Evolutionary conservation across 2,797 vertebrate species (phyloP).

Genomic region (Spinus pinus): DNA sequence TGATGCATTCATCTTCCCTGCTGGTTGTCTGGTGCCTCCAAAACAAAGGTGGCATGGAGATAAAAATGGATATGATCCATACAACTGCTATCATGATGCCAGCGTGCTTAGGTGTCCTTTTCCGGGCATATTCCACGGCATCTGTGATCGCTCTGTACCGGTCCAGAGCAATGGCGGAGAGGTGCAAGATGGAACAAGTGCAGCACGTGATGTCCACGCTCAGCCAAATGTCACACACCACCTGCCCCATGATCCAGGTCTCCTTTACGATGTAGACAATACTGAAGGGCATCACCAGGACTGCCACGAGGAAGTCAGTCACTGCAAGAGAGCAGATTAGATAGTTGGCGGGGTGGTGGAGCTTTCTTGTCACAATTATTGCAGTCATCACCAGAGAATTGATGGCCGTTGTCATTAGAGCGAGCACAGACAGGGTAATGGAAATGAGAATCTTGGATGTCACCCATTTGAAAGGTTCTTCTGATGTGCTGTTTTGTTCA

Average conservation of each 20-base stretch:
- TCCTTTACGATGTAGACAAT: conserved; percentile 94
- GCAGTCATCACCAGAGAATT: conserved; percentile 97
- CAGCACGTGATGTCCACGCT: conserved; percentile 95
- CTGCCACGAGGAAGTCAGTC: conserved; percentile 96
- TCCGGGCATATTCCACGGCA: conserved; percentile 93
- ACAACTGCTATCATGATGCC: conserved; percentile 90
- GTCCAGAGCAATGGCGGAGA: conserved; percentile 93
- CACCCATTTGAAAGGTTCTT: conserved; percentile 76
- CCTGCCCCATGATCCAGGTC: conserved; percentile 93
- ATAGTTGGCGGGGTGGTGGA: conserved; percentile 97
- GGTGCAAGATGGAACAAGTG: conserved; percentile 95
- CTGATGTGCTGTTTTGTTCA: conserved; percentile 79
- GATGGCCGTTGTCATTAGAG: conserved; percentile 90
- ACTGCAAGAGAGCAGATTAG: conserved; percentile 95
- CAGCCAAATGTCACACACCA: conserved; percentile 92
- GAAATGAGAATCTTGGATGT: conserved; percentile 89
- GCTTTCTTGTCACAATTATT: conserved; percentile 93
- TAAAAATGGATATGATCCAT: conserved; percentile 94
- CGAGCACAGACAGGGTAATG: conserved; percentile 87
- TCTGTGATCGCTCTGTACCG: conserved; percentile 94
- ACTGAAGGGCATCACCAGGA: conserved; percentile 98
- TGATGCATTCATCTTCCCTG: conserved; percentile 87
- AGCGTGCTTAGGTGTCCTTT: conserved; percentile 89
- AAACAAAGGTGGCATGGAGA: conserved; percentile 91
- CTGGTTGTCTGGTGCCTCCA: conserved; percentile 87